Percentiles rank a stretch among this genome's conserved stretches.
These are phyloP conservation scores for Alosa sapidissima DNA, from an alignment of 2,797 vertebrate genomes.

Conservation along the genomic window DNA sequence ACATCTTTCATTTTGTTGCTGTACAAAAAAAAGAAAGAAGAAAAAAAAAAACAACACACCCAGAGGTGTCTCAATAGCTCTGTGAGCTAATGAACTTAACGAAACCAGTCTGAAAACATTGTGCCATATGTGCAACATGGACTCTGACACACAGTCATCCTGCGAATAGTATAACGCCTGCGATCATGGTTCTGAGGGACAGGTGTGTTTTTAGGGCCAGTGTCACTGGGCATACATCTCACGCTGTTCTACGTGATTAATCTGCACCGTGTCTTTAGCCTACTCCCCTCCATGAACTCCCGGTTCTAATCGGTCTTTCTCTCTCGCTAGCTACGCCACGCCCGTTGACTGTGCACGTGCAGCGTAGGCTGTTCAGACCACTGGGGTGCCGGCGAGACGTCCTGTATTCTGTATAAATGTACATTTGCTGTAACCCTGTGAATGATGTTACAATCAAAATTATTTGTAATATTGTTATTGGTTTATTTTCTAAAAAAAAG, in stretches of 20 bases:
- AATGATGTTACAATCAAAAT: conserved; percentile 62
- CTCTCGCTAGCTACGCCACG: background rate
- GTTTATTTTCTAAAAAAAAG: conserved; percentile 68
- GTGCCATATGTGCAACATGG: conserved; percentile 6
- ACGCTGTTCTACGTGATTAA: background rate
- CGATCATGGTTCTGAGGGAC: background rate
- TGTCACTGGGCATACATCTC: background rate
- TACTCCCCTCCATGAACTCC: background rate
- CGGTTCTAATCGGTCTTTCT: background rate
- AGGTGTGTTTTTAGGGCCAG: background rate
- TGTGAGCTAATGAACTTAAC: background rate
- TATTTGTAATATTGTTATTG: conserved; percentile 70
- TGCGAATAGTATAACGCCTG: background rate
- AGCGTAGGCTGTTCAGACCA: conserved; percentile 55
- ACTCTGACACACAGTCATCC: conserved; percentile 36
- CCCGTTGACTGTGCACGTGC: conserved; percentile 16
- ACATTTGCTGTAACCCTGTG: conserved; percentile 67
- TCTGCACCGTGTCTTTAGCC: background rate
- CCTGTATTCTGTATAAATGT: conserved; percentile 68
- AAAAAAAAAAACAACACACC: background rate
- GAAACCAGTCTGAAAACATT: conserved; percentile 11
- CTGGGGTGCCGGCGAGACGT: conserved; percentile 59
- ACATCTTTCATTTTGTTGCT: background rate
- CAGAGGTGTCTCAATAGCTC: background rate
- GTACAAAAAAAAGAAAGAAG: background rate